These are phyloP conservation scores for Xenops minutus DNA, from an alignment of 2,797 vertebrate species.

Conservation along the genomic window DNA sequence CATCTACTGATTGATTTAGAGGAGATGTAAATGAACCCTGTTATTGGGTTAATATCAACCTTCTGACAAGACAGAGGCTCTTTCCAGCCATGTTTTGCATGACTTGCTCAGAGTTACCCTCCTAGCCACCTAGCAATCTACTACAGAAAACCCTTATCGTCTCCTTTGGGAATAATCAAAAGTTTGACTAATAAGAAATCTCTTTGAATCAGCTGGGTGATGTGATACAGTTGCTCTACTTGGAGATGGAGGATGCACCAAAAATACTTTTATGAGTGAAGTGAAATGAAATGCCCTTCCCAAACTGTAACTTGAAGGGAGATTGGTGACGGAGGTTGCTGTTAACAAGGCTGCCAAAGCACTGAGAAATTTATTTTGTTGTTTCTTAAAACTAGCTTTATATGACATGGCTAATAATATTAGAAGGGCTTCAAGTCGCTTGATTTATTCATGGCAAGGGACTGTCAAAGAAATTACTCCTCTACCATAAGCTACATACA, in stretches of 20 bases:
- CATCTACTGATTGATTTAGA: background rate
- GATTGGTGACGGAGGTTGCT: accelerated
- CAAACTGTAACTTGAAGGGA: background rate
- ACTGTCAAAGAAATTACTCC: background rate
- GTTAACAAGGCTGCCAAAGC: background rate
- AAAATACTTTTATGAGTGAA: background rate
- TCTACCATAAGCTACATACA: accelerated
- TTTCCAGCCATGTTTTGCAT: background rate
- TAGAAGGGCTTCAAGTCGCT: background rate
- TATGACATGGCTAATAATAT: background rate
- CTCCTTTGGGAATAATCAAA: background rate
- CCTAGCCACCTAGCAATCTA: background rate
- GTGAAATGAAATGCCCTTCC: background rate
- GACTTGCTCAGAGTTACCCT: background rate
- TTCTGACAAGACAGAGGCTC: background rate
- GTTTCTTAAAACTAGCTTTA: background rate
- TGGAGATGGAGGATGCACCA: background rate
- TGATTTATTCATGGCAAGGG: background rate
- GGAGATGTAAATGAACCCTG: background rate
- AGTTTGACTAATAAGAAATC: background rate
- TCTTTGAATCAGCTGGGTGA: background rate
- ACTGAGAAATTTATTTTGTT: background rate
- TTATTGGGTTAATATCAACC: background rate
- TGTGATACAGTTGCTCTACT: background rate
- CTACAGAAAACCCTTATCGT: background rate